phyloP scores from a whole-genome alignment of 2,888 invertebrate genomes.

The Dilophus febrilis region DNA sequence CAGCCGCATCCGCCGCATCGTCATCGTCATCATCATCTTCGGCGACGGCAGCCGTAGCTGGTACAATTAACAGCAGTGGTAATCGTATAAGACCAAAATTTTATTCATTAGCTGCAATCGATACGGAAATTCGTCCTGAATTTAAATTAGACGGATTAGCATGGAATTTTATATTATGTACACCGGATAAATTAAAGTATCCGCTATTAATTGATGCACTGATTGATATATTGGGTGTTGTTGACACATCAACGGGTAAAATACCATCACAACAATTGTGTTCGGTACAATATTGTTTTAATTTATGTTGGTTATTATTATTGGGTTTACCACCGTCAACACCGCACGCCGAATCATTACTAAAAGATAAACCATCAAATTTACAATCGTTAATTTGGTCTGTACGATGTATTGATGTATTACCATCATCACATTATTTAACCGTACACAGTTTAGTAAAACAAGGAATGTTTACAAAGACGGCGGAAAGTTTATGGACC shows the following conservation, averaged over 20 bases:
- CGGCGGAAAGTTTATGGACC: conserved; percentile 30
- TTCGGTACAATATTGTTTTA: conserved; percentile 82
- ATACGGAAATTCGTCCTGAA: conserved; percentile 46
- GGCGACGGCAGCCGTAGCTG: too few relatives aligned
- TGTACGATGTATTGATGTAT: conserved; percentile 62
- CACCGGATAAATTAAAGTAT: conserved; percentile 81
- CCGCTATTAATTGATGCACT: conserved; percentile 71
- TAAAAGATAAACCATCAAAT: conserved; percentile 50
- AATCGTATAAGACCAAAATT: conserved; percentile 73
- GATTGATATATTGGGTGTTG: conserved; percentile 64
- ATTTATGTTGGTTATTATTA: conserved; percentile 42
- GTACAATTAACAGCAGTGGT: too few relatives aligned
- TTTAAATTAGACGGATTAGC: conserved; percentile 86
- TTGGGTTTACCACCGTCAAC: conserved; percentile 80
- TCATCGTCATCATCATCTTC: too few relatives aligned
- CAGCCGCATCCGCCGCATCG: too few relatives aligned
- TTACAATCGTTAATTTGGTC: conserved; percentile 82
- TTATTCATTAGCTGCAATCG: conserved; percentile 71
- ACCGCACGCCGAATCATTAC: conserved; percentile 65
- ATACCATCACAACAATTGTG: conserved; percentile 48
- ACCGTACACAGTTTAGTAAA: conserved; percentile 75
- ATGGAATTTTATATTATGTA: conserved; percentile 85
- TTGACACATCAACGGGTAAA: conserved; percentile 45
- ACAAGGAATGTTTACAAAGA: conserved; percentile 76
- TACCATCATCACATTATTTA: conserved; percentile 73